Evolutionary conservation across 2,888 invertebrate genomes (phyloP).

Genomic region (Teleogryllus oceanicus): DNA sequence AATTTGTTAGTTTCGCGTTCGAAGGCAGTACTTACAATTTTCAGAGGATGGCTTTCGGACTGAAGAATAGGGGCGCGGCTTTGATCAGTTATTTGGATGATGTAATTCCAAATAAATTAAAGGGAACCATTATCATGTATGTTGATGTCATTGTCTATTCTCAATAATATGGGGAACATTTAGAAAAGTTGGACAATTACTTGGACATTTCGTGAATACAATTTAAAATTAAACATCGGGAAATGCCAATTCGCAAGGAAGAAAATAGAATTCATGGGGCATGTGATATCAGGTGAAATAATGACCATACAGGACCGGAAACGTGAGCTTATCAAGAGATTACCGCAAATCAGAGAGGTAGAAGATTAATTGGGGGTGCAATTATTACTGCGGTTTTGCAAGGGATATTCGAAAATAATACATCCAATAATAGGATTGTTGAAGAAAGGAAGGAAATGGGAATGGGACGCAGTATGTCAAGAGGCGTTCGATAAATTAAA

Average conservation of each 20-base stretch:
- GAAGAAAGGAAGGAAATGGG: not conserved
- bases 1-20: not conserved
- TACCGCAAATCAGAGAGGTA: not conserved
- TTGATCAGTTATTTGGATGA: not conserved
- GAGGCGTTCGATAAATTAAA: not conserved
- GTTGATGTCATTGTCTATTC: not conserved
- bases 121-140: not conserved
- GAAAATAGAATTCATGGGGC: not conserved
- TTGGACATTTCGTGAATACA: not conserved
- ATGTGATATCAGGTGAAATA: not conserved
- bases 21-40: not conserved
- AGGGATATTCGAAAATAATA: not conserved
- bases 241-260: not conserved
- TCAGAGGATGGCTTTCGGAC: not conserved
- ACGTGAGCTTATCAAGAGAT: not conserved
- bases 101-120: not conserved
- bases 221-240: not conserved
- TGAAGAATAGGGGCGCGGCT: not conserved
- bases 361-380: not conserved
- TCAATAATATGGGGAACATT: not conserved
- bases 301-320: not conserved
- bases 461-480: not conserved
- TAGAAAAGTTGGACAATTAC: not conserved
- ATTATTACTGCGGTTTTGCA: not conserved
- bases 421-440: not conserved